phyloP scores from a whole-genome alignment of 2,113 vertebrate species.

The Romanogobio albipinnatus region DNA sequence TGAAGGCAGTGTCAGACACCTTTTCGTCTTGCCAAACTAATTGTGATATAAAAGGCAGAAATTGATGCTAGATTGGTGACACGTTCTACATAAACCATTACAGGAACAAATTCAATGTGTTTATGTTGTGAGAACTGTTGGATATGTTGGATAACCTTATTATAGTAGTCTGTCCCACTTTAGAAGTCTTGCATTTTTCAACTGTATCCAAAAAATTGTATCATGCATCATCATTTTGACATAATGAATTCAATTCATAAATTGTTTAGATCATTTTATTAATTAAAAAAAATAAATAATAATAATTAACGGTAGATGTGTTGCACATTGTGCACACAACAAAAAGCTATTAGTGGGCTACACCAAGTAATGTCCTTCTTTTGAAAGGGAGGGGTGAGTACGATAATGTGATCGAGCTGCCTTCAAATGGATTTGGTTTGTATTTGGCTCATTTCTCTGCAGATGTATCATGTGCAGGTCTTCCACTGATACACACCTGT shows the following conservation, averaged over 20 bases:
- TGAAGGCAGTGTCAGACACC: background rate
- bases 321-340: background rate
- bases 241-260: background rate
- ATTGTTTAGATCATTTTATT: background rate
- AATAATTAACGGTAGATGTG: no score
- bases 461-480: conserved; percentile 11
- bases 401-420: background rate
- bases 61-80: background rate
- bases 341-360: conserved; percentile 10
- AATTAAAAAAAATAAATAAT: no score
- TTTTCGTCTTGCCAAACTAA: background rate
- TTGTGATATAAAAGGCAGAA: background rate
- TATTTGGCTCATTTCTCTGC: conserved; percentile 3
- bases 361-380: background rate
- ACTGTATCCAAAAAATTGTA: background rate
- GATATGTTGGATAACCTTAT: background rate
- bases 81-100: background rate
- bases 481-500: conserved; percentile 15
- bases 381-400: background rate
- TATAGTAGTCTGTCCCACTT: background rate
- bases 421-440: background rate
- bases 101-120: background rate
- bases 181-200: background rate
- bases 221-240: background rate
- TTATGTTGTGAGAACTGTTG: background rate